Base-by-base conservation (phyloP, 2,113 vertebrate genomes). In the Thinocorus orbignyianus region DNA sequence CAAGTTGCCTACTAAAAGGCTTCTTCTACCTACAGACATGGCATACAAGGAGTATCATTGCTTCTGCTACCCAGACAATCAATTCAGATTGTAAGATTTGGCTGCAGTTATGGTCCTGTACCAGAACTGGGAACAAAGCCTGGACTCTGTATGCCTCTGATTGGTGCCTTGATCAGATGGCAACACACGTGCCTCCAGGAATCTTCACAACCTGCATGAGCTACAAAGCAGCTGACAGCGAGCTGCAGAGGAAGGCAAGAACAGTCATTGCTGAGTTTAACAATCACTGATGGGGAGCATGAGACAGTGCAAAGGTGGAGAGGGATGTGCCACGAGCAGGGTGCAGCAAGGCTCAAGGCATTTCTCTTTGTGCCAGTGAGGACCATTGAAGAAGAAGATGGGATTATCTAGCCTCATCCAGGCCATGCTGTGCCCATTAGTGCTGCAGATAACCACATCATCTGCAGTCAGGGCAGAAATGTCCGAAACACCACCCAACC, bases 141-240 rank as follows among this genome's bases (percentile, higher is more conserved):
- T 28, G 57, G 23, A 41, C 54, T 92, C 37, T 17, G 17, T 37
- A 5, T 1, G 8, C n/a, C 16, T 33, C 24, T 0, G 0, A 9
- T 35, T 24, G 25, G 13, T 41, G 62, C 46, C 61, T 60, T 14
- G 9, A 62, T 41, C 24, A 81, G 61, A 68, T 8, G n/a, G 46
- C 46, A 83, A 46, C 37, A 42, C 6, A 31, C 0, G 0, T 41
- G 39, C 37, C 54, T 83, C 23, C 69, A 81, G 33, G 49, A 86
- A 73, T 17, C 31, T 6, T 4, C 13, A 26, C 13, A 35, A 71
- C 33, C 37, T 35, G 25, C 18, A 10, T 7, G 13, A 87, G 33
- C 73, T 74, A n/a, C 35, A 58, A 74, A 46, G 57, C 4, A 2
- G 44, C 42, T 80, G 39, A 48, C 90, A 72, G 48, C 0, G 3